A percentile compares a stretch with the other conserved stretches of the same genome.
Conservation (phyloP, 2,113 vertebrate genomes). For the Illadopsis cleaveri region DNA sequence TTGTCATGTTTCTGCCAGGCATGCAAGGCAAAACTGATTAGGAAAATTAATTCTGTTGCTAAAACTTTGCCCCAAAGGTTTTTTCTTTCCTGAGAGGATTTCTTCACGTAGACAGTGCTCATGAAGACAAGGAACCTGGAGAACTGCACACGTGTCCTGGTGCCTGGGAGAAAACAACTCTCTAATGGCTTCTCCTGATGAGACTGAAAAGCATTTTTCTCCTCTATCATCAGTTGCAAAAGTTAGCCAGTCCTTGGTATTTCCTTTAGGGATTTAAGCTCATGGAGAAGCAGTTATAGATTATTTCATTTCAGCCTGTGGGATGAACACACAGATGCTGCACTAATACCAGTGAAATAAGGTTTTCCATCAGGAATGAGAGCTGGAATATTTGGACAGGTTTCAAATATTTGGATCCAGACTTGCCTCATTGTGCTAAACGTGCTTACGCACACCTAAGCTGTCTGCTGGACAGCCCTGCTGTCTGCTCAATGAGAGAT, state of each 20-base stretch:
- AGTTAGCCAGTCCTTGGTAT: background rate
- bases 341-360: background rate
- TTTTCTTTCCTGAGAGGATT: background rate
- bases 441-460: background rate
- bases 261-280: background rate
- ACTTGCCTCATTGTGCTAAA: background rate
- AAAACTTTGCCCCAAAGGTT: background rate
- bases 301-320: background rate
- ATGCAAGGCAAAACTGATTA: background rate
- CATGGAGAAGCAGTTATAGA: background rate
- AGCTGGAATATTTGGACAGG: background rate
- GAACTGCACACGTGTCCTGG: fast-evolving
- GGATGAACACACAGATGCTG: background rate
- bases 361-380: background rate
- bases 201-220: background rate
- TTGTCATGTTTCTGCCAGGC: background rate
- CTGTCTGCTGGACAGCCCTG: background rate
- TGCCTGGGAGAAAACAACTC: background rate
- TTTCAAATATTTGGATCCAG: background rate
- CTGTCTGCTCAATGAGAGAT: background rate
- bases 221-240: background rate
- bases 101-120: fast-evolving
- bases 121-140: background rate
- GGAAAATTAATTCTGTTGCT: background rate
- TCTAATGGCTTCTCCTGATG: background rate